Conservation (phyloP, 2,888 invertebrate species). For the Troides oblongomaculatus region DNA sequence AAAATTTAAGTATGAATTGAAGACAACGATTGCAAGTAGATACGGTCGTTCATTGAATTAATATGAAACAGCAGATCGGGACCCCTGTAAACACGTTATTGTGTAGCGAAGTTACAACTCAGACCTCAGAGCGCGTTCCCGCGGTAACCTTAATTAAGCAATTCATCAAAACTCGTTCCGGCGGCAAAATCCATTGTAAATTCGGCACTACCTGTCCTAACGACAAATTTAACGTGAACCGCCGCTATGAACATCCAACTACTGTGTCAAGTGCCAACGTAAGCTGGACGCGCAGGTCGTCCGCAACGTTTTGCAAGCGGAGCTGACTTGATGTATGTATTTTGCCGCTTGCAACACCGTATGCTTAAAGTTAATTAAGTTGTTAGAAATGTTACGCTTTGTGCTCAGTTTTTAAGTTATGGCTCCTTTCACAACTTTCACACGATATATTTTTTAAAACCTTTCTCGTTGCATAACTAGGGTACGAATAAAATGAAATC, state of each 20-base stretch:
- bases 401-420: neutral
- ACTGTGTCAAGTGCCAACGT: conserved; percentile 20
- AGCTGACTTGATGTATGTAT: conserved; percentile 28
- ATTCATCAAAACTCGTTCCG: conserved; percentile 33
- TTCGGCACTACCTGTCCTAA: conserved; percentile 24
- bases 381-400: conserved; percentile 13
- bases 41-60: neutral
- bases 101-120: conserved; percentile 18
- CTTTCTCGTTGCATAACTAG: too few relatives aligned
- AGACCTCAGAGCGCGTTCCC: conserved; percentile 17
- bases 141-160: conserved; percentile 32
- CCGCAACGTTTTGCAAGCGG: conserved; percentile 21
- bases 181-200: conserved; percentile 33
- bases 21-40: too few relatives aligned
- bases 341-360: conserved; percentile 26
- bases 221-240: conserved; percentile 13
- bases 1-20: too few relatives aligned
- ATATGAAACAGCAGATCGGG: neutral
- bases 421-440: too few relatives aligned
- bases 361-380: conserved; percentile 32
- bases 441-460: too few relatives aligned
- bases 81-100: conserved; percentile 15
- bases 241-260: neutral
- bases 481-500: too few relatives aligned
- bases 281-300: conserved; percentile 8